A percentile compares a stretch with the other conserved stretches of the same genome.
These are phyloP conservation scores for Natator depressus DNA, from an alignment of 2,113 vertebrate genomes.

Conservation along the genomic window DNA sequence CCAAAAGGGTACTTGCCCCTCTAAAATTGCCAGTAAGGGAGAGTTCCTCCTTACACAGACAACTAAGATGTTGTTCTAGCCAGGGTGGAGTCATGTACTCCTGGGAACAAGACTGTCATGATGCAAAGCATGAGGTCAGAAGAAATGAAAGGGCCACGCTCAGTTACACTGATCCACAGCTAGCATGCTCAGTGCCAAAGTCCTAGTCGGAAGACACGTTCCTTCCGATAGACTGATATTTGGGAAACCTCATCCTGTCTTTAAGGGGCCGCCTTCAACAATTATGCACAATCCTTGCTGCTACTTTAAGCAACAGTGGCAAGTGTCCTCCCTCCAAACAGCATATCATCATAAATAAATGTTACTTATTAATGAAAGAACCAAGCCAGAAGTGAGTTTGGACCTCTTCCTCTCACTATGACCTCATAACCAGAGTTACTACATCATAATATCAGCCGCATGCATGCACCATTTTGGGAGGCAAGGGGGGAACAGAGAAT, in stretches of 20 bases:
- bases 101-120: background rate
- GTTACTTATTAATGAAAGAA: background rate
- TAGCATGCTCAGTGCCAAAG: background rate
- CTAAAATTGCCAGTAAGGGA: background rate
- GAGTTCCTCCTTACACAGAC: background rate
- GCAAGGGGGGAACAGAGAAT: background rate
- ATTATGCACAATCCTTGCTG: background rate
- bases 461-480: background rate
- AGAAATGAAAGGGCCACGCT: background rate
- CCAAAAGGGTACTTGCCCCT: background rate
- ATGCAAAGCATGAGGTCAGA: background rate
- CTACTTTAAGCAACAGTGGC: background rate
- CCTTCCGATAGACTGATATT: background rate
- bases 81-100: background rate
- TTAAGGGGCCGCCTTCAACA: background rate
- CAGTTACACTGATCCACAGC: background rate
- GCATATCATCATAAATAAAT: background rate
- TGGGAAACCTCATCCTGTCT: background rate
- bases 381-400: background rate
- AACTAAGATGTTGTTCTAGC: background rate
- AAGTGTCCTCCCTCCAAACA: background rate
- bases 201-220: accelerated
- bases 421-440: background rate
- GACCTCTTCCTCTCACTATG: background rate
- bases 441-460: background rate